Evolutionary conservation across 2,888 invertebrate species (phyloP).

Genomic region (Drosophila nr. medialis): DNA sequence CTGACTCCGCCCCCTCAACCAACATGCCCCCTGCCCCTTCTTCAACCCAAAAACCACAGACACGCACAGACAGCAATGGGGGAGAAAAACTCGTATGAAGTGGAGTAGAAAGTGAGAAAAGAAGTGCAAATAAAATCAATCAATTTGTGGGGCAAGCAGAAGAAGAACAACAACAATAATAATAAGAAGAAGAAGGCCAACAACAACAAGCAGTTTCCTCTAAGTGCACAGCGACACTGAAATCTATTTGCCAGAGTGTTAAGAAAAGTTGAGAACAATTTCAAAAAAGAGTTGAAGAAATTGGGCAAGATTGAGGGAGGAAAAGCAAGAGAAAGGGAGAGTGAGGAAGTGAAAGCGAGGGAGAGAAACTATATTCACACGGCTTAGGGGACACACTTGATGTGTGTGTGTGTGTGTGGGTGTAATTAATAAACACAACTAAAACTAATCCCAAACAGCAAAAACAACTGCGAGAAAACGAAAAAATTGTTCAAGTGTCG

Average conservation of each 20-base stretch:
- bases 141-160: slow-evolving; percentile 66
- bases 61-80: slow-evolving; percentile 41
- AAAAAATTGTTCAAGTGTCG: slow-evolving; percentile 61
- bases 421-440: slow-evolving; percentile 69
- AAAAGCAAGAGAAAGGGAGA: neutral
- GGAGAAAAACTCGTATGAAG: neutral
- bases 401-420: slow-evolving; percentile 11
- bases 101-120: slow-evolving; percentile 17
- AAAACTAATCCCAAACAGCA: slow-evolving; percentile 24
- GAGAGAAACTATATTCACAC: slow-evolving; percentile 25
- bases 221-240: slow-evolving; percentile 73
- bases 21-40: neutral
- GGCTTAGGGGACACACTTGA: slow-evolving; percentile 47
- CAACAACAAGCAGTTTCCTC: slow-evolving; percentile 16
- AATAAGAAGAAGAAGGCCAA: slow-evolving; percentile 11
- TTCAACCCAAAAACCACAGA: slow-evolving; percentile 47
- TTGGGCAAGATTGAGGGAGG: neutral
- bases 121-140: slow-evolving; percentile 79
- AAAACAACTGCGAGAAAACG: slow-evolving; percentile 24
- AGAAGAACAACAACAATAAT: slow-evolving; percentile 17
- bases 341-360: neutral
- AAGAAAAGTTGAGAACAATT: slow-evolving; percentile 70
- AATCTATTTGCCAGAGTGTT: slow-evolving; percentile 77
- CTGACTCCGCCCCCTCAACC: neutral
- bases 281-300: slow-evolving; percentile 25